Conservation (phyloP, 2,888 invertebrate species). For the Andrena hattorfiana region DNA sequence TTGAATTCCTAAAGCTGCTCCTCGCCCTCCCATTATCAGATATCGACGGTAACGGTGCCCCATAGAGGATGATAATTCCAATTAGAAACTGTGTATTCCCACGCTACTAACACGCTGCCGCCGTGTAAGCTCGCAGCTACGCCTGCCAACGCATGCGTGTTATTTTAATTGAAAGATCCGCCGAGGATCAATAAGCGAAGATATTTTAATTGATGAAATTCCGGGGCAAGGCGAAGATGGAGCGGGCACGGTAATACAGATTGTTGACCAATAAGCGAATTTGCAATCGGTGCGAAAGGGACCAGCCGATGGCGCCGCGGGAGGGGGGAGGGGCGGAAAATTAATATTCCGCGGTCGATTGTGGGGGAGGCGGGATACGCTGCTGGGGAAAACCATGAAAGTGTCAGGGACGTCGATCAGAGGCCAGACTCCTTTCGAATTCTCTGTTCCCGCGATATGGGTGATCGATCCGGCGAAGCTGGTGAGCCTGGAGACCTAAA, state of each 20-base stretch:
- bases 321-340: conserved; percentile 1
- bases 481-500: conserved; percentile 61
- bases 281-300: not conserved
- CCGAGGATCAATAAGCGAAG: conserved; percentile 40
- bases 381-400: conserved; percentile 41
- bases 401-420: conserved; percentile 56
- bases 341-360: conserved; percentile 25
- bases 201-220: conserved; percentile 29
- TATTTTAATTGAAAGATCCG: conserved; percentile 47
- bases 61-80: not conserved
- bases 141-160: conserved; percentile 52
- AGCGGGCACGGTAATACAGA: not conserved
- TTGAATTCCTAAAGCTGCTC: not conserved
- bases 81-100: not conserved
- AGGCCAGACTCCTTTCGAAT: conserved; percentile 58
- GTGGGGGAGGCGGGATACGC: conserved; percentile 31
- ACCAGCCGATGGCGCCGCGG: not conserved
- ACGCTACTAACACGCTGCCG: not conserved
- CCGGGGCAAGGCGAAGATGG: not conserved
- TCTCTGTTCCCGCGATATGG: conserved; percentile 56
- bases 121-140: not conserved
- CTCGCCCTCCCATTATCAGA: not conserved
- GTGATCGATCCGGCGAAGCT: conserved; percentile 62
- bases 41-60: not conserved
- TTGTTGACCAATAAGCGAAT: not conserved